Evolutionary conservation across 64 coral and sea anemone species (phyloP).

Genomic region (Actinia equina): DNA sequence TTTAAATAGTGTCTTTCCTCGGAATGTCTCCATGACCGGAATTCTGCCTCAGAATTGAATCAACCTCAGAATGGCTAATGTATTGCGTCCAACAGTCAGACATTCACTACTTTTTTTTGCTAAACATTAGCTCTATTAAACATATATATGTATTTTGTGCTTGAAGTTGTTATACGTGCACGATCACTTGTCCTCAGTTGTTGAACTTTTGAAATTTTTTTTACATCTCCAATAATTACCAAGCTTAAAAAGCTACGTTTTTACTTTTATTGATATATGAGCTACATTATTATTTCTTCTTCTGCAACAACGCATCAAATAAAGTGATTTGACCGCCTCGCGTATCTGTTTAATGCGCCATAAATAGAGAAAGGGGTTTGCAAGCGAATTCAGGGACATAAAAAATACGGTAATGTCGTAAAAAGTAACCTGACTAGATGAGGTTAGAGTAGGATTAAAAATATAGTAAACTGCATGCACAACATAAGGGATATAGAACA

Average conservation of each 20-base stretch:
- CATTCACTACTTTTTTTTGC: no score
- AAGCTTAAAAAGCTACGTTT: not conserved
- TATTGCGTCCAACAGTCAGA: no score
- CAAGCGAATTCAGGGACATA: not conserved
- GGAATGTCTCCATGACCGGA: no score
- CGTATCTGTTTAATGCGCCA: not conserved
- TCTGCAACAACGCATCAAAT: not conserved
- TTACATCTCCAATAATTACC: no score
- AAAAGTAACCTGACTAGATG: not conserved
- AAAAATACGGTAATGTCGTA: not conserved
- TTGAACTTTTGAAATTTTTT: no score
- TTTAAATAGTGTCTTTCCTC: no score
- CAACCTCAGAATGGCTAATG: no score
- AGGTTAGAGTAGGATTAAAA: not conserved
- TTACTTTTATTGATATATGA: not conserved
- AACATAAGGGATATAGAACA: not conserved
- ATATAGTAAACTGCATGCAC: not conserved
- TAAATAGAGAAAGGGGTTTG: slow-evolving; percentile 2
- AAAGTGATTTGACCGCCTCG: not conserved
- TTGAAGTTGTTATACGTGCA: no score
- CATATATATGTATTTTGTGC: no score
- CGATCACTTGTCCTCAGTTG: no score
- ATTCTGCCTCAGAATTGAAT: no score
- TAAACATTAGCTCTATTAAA: no score
- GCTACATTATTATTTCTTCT: not conserved